Conservation (phyloP, 2,888 invertebrate species). For the Drosophila monieri region DNA sequence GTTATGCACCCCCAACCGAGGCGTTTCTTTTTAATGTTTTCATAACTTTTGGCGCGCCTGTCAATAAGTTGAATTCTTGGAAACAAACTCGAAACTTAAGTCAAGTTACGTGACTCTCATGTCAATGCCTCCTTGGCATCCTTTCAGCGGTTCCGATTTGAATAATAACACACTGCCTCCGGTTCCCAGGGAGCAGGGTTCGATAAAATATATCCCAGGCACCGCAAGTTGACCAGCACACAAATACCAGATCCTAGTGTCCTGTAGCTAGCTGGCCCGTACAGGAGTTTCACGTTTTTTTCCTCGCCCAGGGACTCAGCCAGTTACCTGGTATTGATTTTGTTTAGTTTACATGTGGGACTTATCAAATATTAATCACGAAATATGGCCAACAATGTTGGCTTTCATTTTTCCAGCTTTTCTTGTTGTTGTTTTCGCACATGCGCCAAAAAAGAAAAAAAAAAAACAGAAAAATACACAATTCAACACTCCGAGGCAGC, state of each 20-base stretch:
- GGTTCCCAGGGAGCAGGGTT: constrained; percentile 38
- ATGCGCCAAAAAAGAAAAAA: constrained; percentile 34
- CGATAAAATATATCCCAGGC: constrained; percentile 36
- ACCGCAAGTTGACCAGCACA: constrained; percentile 19
- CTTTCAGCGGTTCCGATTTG: constrained; percentile 56
- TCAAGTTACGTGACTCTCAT: constrained; percentile 72
- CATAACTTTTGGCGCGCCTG: constrained; percentile 68
- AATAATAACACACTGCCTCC: constrained; percentile 64
- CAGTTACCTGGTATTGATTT: constrained; percentile 69
- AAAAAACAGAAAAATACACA: neutral
- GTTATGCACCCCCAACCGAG: neutral
- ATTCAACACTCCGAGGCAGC: constrained; percentile 34
- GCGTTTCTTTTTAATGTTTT: constrained; percentile 65
- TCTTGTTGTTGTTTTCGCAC: constrained; percentile 42
- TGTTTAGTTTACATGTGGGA: constrained; percentile 69
- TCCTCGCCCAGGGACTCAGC: neutral
- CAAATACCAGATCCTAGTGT: neutral
- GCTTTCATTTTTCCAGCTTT: constrained; percentile 44
- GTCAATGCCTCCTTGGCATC: constrained; percentile 53
- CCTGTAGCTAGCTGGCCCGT: neutral
- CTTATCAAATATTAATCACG: constrained; percentile 72
- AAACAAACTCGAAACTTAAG: constrained; percentile 54
- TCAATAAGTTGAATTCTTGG: constrained; percentile 53
- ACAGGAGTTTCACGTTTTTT: neutral
- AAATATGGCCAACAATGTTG: constrained; percentile 57